Base-by-base conservation (phyloP, 2,888 invertebrate species). In the Seira musarum region DNA sequence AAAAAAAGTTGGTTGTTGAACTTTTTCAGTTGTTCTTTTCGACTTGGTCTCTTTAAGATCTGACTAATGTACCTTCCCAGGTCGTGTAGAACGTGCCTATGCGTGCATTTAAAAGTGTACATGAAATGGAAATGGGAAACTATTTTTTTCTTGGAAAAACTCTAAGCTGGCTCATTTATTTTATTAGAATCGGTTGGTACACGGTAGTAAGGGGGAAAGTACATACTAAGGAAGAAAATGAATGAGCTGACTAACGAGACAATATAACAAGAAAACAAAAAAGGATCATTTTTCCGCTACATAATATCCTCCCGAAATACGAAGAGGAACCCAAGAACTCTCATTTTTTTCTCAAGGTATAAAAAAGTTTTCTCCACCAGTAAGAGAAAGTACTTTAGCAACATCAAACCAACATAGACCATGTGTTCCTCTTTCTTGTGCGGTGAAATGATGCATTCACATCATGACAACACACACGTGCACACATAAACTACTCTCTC, bases 371-470 rank as follows among this genome's bases (percentile, higher is more conserved):
- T 40, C 40, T 5, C 40, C 40, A 8, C 13, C 40, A 40, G 13
- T n/a, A 40, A 40, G 5, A 13, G 40, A 40, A 13, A 40, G 40
- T 40, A 40, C 13, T 8, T 8, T 40, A n/a, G 40, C 40, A 40
- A 13, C 40, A 40, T 40, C 40, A 40, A 40, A 40, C 40, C 40
- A 13, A 40, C 40, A 13, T 40, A 40, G 40, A 40, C 40, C 40
- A 40, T 40, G 40, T 40, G 40, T 40, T 40, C 40, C 40, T 13
- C 5, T n/a, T n/a, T n/a, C n/a, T 15, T 17, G 21, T 46, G 49
- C 25, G 40, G 72, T 63, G 74, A 19, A 67, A 74, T 74, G 74
- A 66, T 74, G 66, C 74, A 74, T 74, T 74, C 66, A 74, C 74
- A 66, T 74, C 74, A 74, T 74, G 74, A 24, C 74, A 72, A 46